Evolutionary conservation across 2,113 vertebrate genomes (phyloP).

Genomic region (Rhineura floridana): DNA sequence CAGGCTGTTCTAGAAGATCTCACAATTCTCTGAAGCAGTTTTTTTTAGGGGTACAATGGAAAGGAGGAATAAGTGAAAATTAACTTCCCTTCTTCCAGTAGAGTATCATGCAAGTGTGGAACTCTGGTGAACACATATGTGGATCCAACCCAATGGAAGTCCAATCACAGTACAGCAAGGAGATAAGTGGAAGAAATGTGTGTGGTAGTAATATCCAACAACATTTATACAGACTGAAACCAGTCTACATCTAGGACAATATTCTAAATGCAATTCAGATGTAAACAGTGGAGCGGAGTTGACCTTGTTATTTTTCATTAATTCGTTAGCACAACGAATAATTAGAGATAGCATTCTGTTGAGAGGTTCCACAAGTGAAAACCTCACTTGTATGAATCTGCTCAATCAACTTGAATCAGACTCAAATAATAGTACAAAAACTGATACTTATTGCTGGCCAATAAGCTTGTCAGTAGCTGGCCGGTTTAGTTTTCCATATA

Average conservation of each 20-base stretch:
- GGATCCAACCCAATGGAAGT: neutral
- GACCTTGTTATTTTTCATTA: neutral
- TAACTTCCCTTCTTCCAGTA: too few relatives aligned
- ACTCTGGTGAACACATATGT: too few relatives aligned
- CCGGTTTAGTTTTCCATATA: neutral
- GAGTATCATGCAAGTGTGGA: too few relatives aligned
- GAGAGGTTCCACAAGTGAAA: neutral
- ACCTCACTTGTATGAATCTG: too few relatives aligned
- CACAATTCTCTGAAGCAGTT: too few relatives aligned
- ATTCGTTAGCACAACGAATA: neutral
- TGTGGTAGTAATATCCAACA: neutral
- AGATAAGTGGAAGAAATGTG: neutral
- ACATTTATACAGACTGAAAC: neutral
- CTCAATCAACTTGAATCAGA: too few relatives aligned
- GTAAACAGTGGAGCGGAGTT: neutral
- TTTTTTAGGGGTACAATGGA: too few relatives aligned
- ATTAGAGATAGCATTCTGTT: neutral
- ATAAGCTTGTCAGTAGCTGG: neutral
- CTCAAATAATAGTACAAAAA: too few relatives aligned
- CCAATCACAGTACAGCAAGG: too few relatives aligned
- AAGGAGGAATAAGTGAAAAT: too few relatives aligned
- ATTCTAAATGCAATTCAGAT: neutral
- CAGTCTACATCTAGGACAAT: neutral
- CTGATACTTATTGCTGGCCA: neutral
- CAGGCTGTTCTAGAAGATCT: too few relatives aligned